Evolutionary conservation across 2,113 vertebrate genomes (phyloP).

Genomic region (Erythrocercus mccallii): DNA sequence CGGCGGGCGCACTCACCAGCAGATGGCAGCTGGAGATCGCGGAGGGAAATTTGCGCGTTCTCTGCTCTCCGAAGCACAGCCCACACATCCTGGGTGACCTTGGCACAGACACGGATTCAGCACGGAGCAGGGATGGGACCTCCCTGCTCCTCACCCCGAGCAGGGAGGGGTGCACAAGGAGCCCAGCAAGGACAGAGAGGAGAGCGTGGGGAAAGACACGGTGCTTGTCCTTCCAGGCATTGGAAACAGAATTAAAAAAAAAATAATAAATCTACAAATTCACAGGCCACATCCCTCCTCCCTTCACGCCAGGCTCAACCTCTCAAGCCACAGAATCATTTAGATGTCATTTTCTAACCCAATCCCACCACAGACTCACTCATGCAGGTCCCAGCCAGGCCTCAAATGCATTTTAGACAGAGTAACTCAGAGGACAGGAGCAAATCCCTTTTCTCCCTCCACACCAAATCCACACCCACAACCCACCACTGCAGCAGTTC

Average conservation of each 20-base stretch:
- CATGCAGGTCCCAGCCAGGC: neutral
- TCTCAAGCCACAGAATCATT: neutral
- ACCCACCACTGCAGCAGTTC: neutral
- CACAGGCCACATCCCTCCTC: neutral
- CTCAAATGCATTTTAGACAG: neutral
- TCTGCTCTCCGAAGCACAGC: rapidly evolving
- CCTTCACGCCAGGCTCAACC: neutral
- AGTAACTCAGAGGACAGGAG: neutral
- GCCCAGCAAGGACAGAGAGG: neutral
- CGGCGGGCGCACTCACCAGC: neutral
- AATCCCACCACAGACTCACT: neutral
- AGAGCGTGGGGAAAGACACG: rapidly evolving
- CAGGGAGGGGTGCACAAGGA: rapidly evolving
- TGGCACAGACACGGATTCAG: rapidly evolving
- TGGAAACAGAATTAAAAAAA: rapidly evolving
- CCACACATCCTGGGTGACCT: neutral
- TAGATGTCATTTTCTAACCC: neutral
- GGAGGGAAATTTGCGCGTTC: neutral
- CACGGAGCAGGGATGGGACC: rapidly evolving
- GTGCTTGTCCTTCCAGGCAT: rapidly evolving
- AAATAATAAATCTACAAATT: neutral
- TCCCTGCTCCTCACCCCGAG: rapidly evolving
- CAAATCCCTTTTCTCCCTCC: neutral
- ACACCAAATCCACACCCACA: neutral
- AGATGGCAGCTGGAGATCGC: conserved; percentile 65